These are phyloP conservation scores for Halocaridina rubra DNA, from an alignment of 2,888 invertebrate species.

Conservation along the genomic window DNA sequence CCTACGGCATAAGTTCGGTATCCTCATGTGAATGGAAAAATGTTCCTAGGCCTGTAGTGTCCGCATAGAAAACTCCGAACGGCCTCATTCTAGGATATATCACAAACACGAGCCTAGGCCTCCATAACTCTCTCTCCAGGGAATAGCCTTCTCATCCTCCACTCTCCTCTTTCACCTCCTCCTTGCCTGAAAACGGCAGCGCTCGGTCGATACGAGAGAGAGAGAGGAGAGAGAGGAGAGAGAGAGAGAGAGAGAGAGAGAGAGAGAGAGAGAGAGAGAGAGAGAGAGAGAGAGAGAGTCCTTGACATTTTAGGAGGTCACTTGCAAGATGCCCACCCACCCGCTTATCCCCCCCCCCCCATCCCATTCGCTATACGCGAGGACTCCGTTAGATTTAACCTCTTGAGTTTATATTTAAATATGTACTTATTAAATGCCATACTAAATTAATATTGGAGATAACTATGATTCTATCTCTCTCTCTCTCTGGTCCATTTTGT, in stretches of 20 bases:
- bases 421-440: too few relatives aligned
- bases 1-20: too few relatives aligned
- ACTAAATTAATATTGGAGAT: too few relatives aligned
- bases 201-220: not conserved
- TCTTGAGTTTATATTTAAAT: too few relatives aligned
- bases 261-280: not conserved
- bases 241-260: not conserved
- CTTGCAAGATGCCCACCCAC: not conserved
- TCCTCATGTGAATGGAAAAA: too few relatives aligned
- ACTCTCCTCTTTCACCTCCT: too few relatives aligned
- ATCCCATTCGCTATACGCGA: too few relatives aligned
- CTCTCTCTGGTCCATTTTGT: too few relatives aligned
- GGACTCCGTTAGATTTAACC: too few relatives aligned
- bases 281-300: not conserved
- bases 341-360: not conserved
- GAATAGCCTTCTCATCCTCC: too few relatives aligned
- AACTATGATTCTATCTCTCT: too few relatives aligned
- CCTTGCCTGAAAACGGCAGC: not conserved
- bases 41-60: too few relatives aligned
- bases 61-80: not conserved
- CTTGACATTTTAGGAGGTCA: not conserved
- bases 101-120: not conserved
- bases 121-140: not conserved
- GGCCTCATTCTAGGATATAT: not conserved
- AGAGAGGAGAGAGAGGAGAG: not conserved